Evolutionary conservation across 2,888 invertebrate genomes (phyloP), one percentile per base, ranked within the genome.

Genomic region (Drosophila birchii): DNA sequence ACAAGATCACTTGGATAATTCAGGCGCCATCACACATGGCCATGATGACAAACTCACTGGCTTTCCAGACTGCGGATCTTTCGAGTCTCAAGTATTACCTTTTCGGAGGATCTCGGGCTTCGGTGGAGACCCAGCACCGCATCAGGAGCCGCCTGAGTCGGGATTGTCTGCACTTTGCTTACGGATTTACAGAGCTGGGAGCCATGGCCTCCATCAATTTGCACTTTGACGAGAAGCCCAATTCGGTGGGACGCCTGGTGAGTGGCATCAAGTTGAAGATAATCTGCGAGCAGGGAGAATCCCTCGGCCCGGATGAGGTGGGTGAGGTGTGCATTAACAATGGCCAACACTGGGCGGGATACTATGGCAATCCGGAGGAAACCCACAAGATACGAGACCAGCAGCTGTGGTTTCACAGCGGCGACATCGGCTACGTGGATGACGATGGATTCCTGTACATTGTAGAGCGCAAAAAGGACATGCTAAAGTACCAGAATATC

Each of bases 371-470:
- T 66, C 76, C 76, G 2, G 74, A 71, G 23, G 90, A 86, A 41
- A 85, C 89, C 4, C 76, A 72, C 36, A 61, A 75, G 5, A 78
- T 82, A n/a, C 72, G 84, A 1, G 90, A 91, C 51, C 58, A 53
- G 5, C 81, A 92, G 18, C 80, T 85, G 32, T 92, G 90, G 91
- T 79, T 86, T 11, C 85, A 86, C 34, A 86, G 89, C 3, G 91
- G 92, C 5, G 92, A 92, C 63, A 53, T 91, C 39, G 92, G 92
- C 12, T 89, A 87, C 54, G 81, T 92, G 54, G 92, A 92, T 55
- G 78, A 85, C 11, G 89, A 90, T 23, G 88, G 89, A 8, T 86
- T 78, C 69, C 58, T 91, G 4, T 86, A 79, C 78, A 64, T 91
- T 1, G 78, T 82, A 8, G 91, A 86, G 47, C 82, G 92, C 7